Conservation (phyloP, 2,888 invertebrate species). For the Mythimna pallens region DNA sequence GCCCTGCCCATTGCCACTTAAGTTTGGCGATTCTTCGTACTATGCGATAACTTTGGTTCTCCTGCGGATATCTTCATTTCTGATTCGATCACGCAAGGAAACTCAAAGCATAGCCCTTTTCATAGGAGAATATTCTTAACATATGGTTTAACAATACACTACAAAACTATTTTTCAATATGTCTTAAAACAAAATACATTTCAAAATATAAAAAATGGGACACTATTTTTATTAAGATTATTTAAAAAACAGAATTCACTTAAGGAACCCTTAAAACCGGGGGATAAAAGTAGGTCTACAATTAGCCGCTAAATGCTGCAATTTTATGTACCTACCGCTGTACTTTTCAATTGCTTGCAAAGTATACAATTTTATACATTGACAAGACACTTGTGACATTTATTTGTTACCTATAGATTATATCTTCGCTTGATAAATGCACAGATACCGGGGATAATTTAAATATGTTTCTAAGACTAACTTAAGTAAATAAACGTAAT, state of each 20-base stretch:
- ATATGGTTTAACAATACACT: no score
- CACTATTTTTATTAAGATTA: neutral
- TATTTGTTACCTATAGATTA: constrained; percentile 27
- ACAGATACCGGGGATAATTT: neutral
- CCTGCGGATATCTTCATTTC: no score
- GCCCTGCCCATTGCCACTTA: no score
- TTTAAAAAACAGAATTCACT: neutral
- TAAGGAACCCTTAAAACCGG: constrained; percentile 32
- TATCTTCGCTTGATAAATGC: constrained; percentile 13
- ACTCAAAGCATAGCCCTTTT: no score
- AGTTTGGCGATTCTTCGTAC: no score
- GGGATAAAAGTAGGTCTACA: constrained; percentile 41
- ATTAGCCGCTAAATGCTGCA: constrained; percentile 34
- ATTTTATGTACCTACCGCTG: constrained; percentile 39
- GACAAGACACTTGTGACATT: constrained; percentile 37
- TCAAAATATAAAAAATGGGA: no score
- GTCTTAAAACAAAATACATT: no score
- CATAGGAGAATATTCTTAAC: no score
- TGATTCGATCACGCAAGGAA: no score
- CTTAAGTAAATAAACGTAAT: neutral
- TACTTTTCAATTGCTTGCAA: constrained; percentile 36
- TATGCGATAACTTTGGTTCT: no score
- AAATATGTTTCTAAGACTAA: neutral
- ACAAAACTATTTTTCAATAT: no score
- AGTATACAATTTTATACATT: constrained; percentile 29